A percentile compares a stretch with the other conserved stretches of the same genome.
phyloP scores from a whole-genome alignment of 2,888 invertebrate species.

The Callyntrura sp. region DNA sequence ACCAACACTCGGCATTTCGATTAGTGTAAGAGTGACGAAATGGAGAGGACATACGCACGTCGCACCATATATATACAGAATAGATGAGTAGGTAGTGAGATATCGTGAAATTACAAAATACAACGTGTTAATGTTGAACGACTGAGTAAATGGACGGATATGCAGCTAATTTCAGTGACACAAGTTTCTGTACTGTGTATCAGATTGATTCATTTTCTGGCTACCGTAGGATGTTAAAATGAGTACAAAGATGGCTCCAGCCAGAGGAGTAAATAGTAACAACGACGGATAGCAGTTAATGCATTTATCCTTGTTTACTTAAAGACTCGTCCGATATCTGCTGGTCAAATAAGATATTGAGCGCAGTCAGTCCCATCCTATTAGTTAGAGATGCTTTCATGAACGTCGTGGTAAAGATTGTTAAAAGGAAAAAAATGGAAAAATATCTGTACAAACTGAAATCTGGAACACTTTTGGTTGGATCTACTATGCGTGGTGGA shows the following conservation, averaged over 20 bases:
- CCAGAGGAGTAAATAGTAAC: constrained; percentile 38
- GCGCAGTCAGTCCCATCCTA: neutral
- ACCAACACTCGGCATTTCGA: constrained; percentile 47
- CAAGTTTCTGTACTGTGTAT: neutral
- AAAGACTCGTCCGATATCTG: constrained; percentile 47
- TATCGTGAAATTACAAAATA: too few species aligned
- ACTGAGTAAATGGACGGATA: too few species aligned
- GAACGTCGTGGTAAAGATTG: too few species aligned
- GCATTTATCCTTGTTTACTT: constrained; percentile 63
- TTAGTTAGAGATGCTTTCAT: too few species aligned
- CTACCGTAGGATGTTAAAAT: constrained; percentile 61
- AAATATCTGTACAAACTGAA: neutral
- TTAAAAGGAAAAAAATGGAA: too few species aligned
- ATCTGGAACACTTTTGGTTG: neutral
- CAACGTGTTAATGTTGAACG: too few species aligned
- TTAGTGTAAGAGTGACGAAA: constrained; percentile 29
- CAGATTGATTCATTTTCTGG: constrained; percentile 34
- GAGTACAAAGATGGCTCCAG: constrained; percentile 36
- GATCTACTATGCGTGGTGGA: constrained; percentile 34
- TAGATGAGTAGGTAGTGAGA: too few species aligned
- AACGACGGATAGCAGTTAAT: constrained; percentile 24
- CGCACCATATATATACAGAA: neutral
- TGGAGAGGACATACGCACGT: constrained; percentile 13
- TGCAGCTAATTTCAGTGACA: neutral
- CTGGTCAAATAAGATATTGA: constrained; percentile 60